A percentile compares a stretch with the other conserved stretches of the same genome.
Evolutionary conservation across 2,113 vertebrate species (phyloP).

Genomic region (Ovibos moschatus): DNA sequence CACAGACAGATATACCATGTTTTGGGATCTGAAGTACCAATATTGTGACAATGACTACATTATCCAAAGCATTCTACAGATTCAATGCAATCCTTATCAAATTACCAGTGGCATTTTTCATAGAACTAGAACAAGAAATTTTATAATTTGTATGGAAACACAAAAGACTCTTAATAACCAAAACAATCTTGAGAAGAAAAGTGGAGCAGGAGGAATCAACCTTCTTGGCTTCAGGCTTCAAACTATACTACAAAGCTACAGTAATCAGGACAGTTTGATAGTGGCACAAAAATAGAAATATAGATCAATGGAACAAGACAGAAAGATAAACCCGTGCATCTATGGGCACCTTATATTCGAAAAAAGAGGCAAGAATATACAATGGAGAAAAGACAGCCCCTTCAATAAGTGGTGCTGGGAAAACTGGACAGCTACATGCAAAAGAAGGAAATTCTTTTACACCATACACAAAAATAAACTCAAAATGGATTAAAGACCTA

Average conservation of each 20-base stretch:
- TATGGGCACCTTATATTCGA: background rate
- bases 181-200: background rate
- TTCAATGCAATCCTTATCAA: background rate
- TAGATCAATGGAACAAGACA: background rate
- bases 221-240: background rate
- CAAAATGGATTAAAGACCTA: background rate
- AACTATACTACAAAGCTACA: background rate
- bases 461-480: background rate
- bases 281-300: background rate
- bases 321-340: background rate
- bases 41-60: background rate
- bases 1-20: background rate
- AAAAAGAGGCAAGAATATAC: background rate
- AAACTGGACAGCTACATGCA: background rate
- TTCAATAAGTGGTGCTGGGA: background rate
- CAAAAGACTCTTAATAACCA: background rate
- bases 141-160: background rate
- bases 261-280: background rate
- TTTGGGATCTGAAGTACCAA: background rate
- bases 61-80: background rate
- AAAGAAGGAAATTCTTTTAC: background rate
- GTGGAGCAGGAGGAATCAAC: background rate
- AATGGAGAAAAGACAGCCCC: background rate
- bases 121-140: background rate
- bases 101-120: background rate